phyloP scores from a whole-genome alignment of 1,140 invertebrate species.

The Tribolium madens region DNA sequence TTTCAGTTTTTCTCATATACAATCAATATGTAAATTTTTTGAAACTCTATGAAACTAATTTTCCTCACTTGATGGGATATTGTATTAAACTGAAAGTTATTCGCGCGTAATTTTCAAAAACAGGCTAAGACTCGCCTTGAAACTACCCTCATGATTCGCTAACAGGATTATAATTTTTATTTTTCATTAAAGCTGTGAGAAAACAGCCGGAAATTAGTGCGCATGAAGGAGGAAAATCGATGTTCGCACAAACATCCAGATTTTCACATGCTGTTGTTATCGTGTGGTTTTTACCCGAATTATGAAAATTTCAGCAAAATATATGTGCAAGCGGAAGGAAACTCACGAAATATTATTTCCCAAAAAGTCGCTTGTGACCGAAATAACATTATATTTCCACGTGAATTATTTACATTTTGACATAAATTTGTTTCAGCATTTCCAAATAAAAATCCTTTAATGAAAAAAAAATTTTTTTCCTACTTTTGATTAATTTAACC shows the following conservation, averaged over 20 bases:
- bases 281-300: constrained; percentile 8
- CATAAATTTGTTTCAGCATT: background rate
- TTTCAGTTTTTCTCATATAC: background rate
- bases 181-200: constrained; percentile 16
- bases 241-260: constrained; percentile 7
- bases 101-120: constrained; percentile 12
- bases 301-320: constrained; percentile 19
- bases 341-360: constrained; percentile 21
- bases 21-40: constrained; percentile 29
- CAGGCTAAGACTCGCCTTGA: background rate
- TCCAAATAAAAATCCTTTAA: background rate
- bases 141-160: constrained; percentile 6
- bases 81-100: constrained; percentile 7
- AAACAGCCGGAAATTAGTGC: constrained; percentile 21
- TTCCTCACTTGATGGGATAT: background rate
- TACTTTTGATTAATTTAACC: background rate
- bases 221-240: constrained; percentile 22
- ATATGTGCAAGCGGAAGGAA: background rate
- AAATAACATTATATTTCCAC: constrained; percentile 21
- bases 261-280: constrained; percentile 22
- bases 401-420: constrained; percentile 17
- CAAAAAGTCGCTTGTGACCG: constrained; percentile 5
- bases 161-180: constrained; percentile 32
- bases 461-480: too few species aligned
- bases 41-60: constrained; percentile 24